These are phyloP conservation scores for Luffia ferchaultella DNA, from an alignment of 2,888 invertebrate genomes.

Conservation along the genomic window DNA sequence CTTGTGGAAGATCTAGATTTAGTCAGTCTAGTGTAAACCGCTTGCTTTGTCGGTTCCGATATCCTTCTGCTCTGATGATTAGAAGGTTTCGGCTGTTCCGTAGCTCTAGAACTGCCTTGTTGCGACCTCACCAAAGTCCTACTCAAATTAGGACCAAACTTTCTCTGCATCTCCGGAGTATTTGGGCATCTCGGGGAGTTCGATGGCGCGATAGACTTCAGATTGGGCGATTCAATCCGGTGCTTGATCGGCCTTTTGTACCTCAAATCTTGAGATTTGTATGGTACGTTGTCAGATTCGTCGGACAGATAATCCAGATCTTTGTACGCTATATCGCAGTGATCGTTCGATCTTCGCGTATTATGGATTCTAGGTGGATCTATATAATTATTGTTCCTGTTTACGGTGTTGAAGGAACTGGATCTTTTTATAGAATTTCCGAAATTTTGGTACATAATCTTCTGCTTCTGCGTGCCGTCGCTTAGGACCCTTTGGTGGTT, in stretches of 20 bases:
- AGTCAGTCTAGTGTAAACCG: conserved; percentile 45
- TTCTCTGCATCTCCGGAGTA: conserved; percentile 69
- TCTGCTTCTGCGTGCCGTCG: conserved; percentile 30
- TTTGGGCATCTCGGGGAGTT: conserved; percentile 67
- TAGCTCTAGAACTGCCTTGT: conserved; percentile 63
- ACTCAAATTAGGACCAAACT: conserved; percentile 59
- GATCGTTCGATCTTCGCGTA: conserved; percentile 38
- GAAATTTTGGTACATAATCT: conserved; percentile 21
- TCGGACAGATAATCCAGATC: conserved; percentile 35
- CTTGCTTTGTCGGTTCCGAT: conserved; percentile 45
- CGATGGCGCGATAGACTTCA: conserved; percentile 49
- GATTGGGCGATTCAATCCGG: conserved; percentile 66
- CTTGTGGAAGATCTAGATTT: conserved; percentile 58
- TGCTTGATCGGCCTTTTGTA: conserved; percentile 79
- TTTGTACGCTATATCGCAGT: conserved; percentile 38
- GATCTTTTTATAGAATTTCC: conserved; percentile 69
- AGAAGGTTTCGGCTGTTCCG: conserved; percentile 57
- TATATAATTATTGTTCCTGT: conserved; percentile 48
- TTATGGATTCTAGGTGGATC: conserved; percentile 28
- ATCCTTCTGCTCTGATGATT: conserved; percentile 51
- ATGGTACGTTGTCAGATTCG: conserved; percentile 49
- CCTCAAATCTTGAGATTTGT: conserved; percentile 43
- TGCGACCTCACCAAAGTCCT: conserved; percentile 46
- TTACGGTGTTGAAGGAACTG: conserved; percentile 70
- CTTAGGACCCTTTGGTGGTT: conserved; percentile 32